Percentiles rank a stretch among this genome's conserved stretches.
Conservation (phyloP, 2,113 vertebrate species). For the Thryonomys swinderianus region DNA sequence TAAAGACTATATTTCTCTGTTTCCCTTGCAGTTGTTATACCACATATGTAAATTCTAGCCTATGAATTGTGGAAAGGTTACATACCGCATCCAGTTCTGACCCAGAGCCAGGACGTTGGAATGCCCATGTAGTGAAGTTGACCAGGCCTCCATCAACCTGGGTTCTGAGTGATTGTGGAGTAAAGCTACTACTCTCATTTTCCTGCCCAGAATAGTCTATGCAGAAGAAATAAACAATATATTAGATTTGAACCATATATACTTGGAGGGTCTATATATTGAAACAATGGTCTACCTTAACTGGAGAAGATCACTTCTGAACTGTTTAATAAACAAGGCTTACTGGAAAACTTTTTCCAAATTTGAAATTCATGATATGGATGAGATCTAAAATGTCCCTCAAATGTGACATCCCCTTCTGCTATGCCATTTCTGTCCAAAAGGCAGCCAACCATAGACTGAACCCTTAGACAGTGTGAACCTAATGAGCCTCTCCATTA, state of each 20-base stretch:
- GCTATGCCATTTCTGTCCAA: not conserved
- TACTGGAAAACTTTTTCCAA: not conserved
- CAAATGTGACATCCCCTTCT: not conserved
- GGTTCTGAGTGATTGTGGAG: not conserved
- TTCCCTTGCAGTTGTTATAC: not conserved
- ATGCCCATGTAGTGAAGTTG: not conserved
- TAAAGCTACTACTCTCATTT: not conserved
- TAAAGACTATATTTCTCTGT: not conserved
- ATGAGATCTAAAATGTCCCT: not conserved
- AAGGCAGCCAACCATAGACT: not conserved
- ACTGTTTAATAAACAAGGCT: not conserved
- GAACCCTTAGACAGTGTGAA: not conserved
- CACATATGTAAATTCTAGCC: not conserved
- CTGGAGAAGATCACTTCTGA: not conserved
- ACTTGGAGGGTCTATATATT: not conserved
- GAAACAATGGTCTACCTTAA: not conserved
- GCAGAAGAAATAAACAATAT: not conserved
- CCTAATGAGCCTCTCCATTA: not conserved
- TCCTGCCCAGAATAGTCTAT: not conserved
- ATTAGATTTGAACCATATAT: not conserved
- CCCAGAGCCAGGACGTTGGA: not conserved
- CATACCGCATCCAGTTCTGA: not conserved
- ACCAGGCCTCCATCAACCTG: not conserved
- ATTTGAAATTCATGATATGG: not conserved
- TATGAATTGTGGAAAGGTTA: not conserved